A percentile compares a stretch with the other conserved stretches of the same genome.
Evolutionary conservation across 2,888 invertebrate genomes (phyloP).

Genomic region (Protonemura montana): DNA sequence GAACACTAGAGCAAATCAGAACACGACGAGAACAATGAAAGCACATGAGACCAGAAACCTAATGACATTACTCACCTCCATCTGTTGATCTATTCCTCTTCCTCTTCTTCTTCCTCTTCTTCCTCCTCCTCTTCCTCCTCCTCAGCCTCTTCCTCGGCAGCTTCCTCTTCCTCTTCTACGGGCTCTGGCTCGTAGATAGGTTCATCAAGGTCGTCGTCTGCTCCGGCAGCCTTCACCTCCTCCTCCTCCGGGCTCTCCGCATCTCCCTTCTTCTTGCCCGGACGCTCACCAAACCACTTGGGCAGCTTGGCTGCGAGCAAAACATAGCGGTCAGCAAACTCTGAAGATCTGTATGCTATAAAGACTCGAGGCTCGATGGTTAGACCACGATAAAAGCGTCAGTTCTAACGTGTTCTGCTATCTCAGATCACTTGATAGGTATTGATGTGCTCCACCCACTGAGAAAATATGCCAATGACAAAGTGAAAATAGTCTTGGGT

Average conservation of each 20-base stretch:
- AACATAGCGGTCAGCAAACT: neutral
- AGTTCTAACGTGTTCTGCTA: too few relatives aligned
- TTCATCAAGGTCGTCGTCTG: slow-evolving; percentile 75
- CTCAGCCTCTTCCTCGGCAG: slow-evolving; percentile 76
- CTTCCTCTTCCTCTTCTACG: slow-evolving; percentile 77
- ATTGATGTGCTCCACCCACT: too few relatives aligned
- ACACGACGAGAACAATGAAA: too few relatives aligned
- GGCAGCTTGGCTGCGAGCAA: slow-evolving; percentile 80
- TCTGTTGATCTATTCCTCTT: slow-evolving; percentile 49
- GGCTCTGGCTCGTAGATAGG: slow-evolving; percentile 73
- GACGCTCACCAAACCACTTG: slow-evolving; percentile 95
- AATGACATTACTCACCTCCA: neutral
- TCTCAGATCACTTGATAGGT: neutral
- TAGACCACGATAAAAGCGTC: too few relatives aligned
- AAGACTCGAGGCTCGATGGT: too few relatives aligned
- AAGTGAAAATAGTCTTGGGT: too few relatives aligned
- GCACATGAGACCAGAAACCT: too few relatives aligned
- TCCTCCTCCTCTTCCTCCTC: slow-evolving; percentile 69
- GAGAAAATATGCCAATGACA: too few relatives aligned
- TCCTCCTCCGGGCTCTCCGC: slow-evolving; percentile 91
- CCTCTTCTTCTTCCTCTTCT: slow-evolving; percentile 63
- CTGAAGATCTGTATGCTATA: neutral
- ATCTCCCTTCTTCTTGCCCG: slow-evolving; percentile 90
- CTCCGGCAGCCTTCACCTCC: slow-evolving; percentile 82
- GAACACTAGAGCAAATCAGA: too few relatives aligned